These are phyloP conservation scores for Acestrorhynchus altus DNA, from an alignment of 2,797 vertebrate genomes.

Conservation along the genomic window DNA sequence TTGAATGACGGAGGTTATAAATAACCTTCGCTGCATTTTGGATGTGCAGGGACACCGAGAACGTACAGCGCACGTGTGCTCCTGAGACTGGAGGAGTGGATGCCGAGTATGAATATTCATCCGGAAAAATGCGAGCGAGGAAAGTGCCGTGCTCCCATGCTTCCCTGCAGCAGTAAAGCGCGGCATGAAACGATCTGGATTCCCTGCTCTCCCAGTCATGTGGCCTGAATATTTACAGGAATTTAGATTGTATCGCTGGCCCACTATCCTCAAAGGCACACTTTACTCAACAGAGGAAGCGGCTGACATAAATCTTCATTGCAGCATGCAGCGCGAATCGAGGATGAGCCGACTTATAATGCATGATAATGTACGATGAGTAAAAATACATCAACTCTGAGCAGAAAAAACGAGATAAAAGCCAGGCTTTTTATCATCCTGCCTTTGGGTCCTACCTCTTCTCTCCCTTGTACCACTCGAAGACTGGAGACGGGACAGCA, in stretches of 20 bases:
- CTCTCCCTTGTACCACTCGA: constrained; percentile 98
- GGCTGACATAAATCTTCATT: constrained; percentile 22
- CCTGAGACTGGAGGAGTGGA: constrained; percentile 33
- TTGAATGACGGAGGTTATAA: constrained; percentile 17
- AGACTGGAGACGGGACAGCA: constrained; percentile 89
- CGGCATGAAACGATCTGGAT: constrained; percentile 10
- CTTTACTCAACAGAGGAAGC: constrained; percentile 1
- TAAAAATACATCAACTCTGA: constrained; percentile 26
- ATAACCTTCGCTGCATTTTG: constrained; percentile 37
- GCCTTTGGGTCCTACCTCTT: constrained; percentile 86
- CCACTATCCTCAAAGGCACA: constrained; percentile 7
- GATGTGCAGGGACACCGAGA: background rate
- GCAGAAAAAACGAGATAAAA: constrained; percentile 31
- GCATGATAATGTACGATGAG: constrained; percentile 36
- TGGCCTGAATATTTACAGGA: constrained; percentile 38
- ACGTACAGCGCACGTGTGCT: constrained; percentile 4
- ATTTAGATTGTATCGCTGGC: constrained; percentile 15
- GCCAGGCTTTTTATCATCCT: constrained; percentile 29
- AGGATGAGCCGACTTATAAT: constrained; percentile 34
- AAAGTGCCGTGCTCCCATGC: background rate
- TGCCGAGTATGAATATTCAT: constrained; percentile 45
- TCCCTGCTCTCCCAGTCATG: constrained; percentile 12
- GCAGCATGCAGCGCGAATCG: constrained; percentile 7
- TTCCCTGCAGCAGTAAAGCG: constrained; percentile 13
- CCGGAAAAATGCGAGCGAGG: background rate